Evolutionary conservation across 30 jellyfish, hydroid and myxozoan species (phyloP).

Genomic region (Pseudorhiza aurosa): DNA sequence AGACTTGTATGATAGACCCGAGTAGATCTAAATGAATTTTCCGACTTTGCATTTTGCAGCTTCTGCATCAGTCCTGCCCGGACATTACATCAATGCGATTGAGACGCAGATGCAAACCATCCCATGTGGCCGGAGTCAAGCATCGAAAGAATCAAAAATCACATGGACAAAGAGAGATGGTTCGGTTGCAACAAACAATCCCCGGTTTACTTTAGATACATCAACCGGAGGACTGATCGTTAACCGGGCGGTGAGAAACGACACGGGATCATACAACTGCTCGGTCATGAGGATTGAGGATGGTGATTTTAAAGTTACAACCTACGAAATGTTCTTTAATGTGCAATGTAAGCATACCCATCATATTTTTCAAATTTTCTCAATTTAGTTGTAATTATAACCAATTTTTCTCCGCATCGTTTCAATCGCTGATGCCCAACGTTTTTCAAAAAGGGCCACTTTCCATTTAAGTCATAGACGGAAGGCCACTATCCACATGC

Average conservation of each 20-base stretch:
- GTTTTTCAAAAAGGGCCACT: no score
- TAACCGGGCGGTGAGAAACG: constrained; percentile 70
- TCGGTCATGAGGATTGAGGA: constrained; percentile 64
- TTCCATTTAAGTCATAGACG: no score
- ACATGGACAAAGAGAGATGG: constrained; percentile 88
- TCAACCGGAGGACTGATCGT: constrained; percentile 81
- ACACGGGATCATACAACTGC: constrained; percentile 88
- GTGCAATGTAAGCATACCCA: constrained; percentile 82
- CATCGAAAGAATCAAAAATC: constrained; percentile 48
- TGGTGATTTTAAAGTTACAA: constrained; percentile 49
- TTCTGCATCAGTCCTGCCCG: constrained; percentile 88
- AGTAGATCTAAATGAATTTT: no score
- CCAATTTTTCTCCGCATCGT: no score
- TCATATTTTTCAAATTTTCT: neutral
- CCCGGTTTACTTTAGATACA: constrained; percentile 71
- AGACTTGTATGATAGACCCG: no score
- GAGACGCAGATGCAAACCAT: constrained; percentile 77
- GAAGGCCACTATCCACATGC: no score
- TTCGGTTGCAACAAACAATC: constrained; percentile 68
- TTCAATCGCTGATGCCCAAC: no score
- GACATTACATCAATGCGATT: constrained; percentile 80
- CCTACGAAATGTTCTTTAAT: constrained; percentile 90
- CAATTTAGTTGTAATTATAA: no score
- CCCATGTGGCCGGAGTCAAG: constrained; percentile 83
- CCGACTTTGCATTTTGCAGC: no score